These are phyloP conservation scores for Mimumesa dahlbomi DNA, from an alignment of 2,888 invertebrate species.

Conservation along the genomic window DNA sequence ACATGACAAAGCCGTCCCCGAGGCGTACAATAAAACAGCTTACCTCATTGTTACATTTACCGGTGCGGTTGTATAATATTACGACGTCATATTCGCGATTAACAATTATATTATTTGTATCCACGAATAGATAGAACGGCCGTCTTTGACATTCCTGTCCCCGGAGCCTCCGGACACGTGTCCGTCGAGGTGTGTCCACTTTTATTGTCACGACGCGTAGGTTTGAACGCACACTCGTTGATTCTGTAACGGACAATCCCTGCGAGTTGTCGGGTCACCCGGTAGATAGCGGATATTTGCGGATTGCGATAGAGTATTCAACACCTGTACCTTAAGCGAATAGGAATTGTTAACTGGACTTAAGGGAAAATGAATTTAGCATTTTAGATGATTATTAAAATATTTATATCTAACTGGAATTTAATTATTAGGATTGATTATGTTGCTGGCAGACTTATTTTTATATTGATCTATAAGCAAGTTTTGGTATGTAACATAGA, in stretches of 20 bases:
- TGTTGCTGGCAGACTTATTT: too few relatives aligned
- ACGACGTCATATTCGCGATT: conserved; percentile 1
- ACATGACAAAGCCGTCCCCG: not conserved
- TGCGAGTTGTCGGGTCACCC: conserved; percentile 25
- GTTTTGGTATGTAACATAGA: too few relatives aligned
- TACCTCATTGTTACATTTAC: not conserved
- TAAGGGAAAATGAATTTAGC: not conserved
- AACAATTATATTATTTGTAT: conserved; percentile 4
- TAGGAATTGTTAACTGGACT: conserved; percentile 15
- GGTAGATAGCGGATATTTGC: conserved; percentile 20
- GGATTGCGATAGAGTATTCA: conserved; percentile 26
- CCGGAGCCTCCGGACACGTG: conserved; percentile 29
- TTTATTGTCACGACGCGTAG: conserved; percentile 40
- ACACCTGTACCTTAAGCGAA: conserved; percentile 41
- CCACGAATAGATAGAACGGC: not conserved
- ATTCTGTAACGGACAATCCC: conserved; percentile 20
- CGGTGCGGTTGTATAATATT: not conserved
- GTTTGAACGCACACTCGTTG: conserved; percentile 16
- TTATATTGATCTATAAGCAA: too few relatives aligned
- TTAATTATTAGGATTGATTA: too few relatives aligned
- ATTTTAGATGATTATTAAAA: too few relatives aligned
- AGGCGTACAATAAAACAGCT: not conserved
- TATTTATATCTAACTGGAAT: too few relatives aligned
- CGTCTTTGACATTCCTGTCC: conserved; percentile 27
- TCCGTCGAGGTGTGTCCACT: conserved; percentile 38